Evolutionary conservation across 23 tunicate genomes (phyloP).

Genomic region (Phallusia fumigata): DNA sequence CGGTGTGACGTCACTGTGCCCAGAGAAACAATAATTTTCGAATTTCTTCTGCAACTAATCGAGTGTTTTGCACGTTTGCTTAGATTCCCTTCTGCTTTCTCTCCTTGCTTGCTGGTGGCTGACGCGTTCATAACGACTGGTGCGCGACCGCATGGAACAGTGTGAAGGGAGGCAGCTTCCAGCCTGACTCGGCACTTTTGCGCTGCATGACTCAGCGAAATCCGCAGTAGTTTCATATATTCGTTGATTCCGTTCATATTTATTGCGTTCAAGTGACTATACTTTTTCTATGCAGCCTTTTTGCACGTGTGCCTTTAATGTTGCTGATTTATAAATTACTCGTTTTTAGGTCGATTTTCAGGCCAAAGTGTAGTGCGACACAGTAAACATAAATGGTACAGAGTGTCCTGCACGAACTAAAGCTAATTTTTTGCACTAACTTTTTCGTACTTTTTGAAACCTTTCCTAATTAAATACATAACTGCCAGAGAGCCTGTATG

Average conservation of each 20-base stretch:
- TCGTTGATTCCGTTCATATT: not conserved
- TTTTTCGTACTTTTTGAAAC: too few relatives aligned
- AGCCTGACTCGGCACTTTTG: not conserved
- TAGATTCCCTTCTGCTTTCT: not conserved
- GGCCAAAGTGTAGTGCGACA: too few relatives aligned
- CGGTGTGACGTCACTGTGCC: too few relatives aligned
- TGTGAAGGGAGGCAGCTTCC: not conserved
- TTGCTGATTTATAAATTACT: not conserved
- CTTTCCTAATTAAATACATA: too few relatives aligned
- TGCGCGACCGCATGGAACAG: not conserved
- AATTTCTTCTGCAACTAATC: not conserved
- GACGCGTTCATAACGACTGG: not conserved
- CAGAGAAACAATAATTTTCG: too few relatives aligned
- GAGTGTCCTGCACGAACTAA: too few relatives aligned
- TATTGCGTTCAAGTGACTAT: not conserved
- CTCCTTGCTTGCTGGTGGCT: not conserved
- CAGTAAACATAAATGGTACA: too few relatives aligned
- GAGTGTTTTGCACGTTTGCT: not conserved
- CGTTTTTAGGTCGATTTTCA: not conserved
- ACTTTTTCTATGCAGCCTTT: not conserved
- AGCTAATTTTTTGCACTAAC: too few relatives aligned
- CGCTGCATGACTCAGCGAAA: not conserved
- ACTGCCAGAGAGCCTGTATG: too few relatives aligned
- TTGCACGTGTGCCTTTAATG: not conserved
- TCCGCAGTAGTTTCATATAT: slow-evolving; percentile 12